These are phyloP conservation scores for Paramuricea clavata DNA, from an alignment of 92 coral and sea anemone genomes.

Conservation along the genomic window DNA sequence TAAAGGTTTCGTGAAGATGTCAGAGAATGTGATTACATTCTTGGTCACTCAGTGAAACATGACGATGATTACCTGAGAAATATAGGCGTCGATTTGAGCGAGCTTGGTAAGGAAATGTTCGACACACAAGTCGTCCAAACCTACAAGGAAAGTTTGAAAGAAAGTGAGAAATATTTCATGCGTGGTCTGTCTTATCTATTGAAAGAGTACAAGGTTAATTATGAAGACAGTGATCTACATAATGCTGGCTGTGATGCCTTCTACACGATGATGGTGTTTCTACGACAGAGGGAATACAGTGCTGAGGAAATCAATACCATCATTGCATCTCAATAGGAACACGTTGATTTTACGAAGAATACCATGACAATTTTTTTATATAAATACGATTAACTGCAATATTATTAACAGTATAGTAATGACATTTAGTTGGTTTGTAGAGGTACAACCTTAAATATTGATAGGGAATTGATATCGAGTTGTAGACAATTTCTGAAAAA, in stretches of 20 bases:
- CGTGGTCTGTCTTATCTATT: neutral
- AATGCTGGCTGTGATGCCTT: conserved; percentile 20
- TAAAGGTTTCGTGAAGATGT: conserved; percentile 11
- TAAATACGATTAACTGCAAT: too few species aligned
- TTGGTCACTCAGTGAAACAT: conserved; percentile 24
- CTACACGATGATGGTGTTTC: conserved; percentile 15
- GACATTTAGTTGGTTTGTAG: too few species aligned
- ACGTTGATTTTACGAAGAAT: neutral
- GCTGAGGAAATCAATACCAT: neutral
- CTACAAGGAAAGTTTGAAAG: conserved; percentile 9
- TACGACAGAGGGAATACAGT: conserved; percentile 3
- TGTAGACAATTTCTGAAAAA: too few species aligned
- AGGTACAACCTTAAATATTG: too few species aligned
- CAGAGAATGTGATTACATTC: conserved; percentile 9
- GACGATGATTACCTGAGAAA: conserved; percentile 8
- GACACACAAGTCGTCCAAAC: neutral
- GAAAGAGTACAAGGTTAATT: neutral
- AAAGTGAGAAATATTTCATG: neutral
- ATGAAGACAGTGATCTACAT: conserved; percentile 3
- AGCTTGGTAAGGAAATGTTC: neutral
- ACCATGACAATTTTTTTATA: too few species aligned
- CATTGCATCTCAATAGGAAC: neutral
- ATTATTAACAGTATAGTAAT: too few species aligned
- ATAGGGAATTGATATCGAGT: too few species aligned
- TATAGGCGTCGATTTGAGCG: conserved; percentile 19